These are phyloP conservation scores for Ursus arctos DNA, from an alignment of 2,113 vertebrate species.

Conservation along the genomic window DNA sequence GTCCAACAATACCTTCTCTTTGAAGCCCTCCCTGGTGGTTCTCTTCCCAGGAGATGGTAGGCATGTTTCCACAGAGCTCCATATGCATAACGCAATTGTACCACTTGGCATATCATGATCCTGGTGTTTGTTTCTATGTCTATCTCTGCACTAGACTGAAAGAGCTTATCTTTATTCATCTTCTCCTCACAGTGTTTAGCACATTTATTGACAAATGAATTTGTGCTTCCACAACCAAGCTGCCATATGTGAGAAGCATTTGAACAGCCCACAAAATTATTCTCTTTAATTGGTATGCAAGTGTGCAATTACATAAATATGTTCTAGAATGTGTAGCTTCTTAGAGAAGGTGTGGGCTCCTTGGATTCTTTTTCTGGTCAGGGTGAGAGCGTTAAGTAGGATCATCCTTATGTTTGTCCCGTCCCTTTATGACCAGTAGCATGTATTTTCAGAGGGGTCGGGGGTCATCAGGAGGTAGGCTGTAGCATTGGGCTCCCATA, in stretches of 20 bases:
- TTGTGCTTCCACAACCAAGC: background rate
- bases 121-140: background rate
- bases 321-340: constrained; percentile 18
- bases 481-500: background rate
- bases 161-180: background rate
- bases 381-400: background rate
- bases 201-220: constrained; percentile 5
- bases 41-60: background rate
- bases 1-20: background rate
- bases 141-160: background rate
- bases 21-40: background rate
- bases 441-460: background rate
- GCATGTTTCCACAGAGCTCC: background rate
- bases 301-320: background rate
- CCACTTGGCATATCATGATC: background rate
- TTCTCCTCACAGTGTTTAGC: background rate
- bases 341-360: background rate
- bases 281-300: background rate
- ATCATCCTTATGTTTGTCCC: background rate
- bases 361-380: background rate
- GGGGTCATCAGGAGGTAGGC: background rate
- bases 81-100: background rate
- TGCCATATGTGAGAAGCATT: constrained; percentile 32
- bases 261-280: background rate
- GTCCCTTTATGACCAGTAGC: background rate